A percentile compares a stretch with the other conserved stretches of the same genome.
Conservation (phyloP, 1,140 invertebrate species). For the Drosophila saltans region DNA sequence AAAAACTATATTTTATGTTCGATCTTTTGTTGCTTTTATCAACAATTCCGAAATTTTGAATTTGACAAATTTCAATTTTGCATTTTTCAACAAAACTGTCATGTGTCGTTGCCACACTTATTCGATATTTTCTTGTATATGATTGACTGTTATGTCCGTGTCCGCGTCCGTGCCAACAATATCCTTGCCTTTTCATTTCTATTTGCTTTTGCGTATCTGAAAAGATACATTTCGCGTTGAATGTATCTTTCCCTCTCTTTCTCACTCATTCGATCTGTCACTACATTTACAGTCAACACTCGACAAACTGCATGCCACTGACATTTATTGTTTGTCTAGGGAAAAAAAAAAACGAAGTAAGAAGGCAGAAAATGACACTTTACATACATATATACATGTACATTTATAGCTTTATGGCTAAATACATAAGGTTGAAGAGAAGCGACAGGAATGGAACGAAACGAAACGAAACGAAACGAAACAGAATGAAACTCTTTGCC, state of each 20-base stretch:
- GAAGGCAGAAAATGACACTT: background rate
- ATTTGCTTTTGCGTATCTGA: slow-evolving; percentile 14
- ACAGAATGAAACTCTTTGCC: background rate
- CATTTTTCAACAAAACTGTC: background rate
- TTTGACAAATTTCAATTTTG: background rate
- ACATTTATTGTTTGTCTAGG: slow-evolving; percentile 32
- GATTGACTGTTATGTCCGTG: slow-evolving; percentile 4
- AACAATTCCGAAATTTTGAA: background rate
- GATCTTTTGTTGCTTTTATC: no score
- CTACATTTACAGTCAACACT: slow-evolving; percentile 15
- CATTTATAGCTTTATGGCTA: slow-evolving; percentile 15
- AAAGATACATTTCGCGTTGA: slow-evolving; percentile 14
- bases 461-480: no score
- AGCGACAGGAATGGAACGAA: background rate
- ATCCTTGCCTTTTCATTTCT: slow-evolving; percentile 10
- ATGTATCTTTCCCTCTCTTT: slow-evolving; percentile 1
- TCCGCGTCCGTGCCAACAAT: background rate
- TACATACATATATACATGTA: background rate
- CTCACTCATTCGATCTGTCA: slow-evolving; percentile 2
- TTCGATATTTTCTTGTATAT: slow-evolving; percentile 5
- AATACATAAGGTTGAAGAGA: slow-evolving; percentile 6
- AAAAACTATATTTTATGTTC: no score
- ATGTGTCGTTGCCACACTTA: background rate
- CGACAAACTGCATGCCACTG: slow-evolving; percentile 25
- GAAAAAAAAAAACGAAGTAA: background rate